Percentiles rank a stretch among this genome's conserved stretches.
Conservation (phyloP, 2,113 vertebrate genomes). For the Sphaerodactylus townsendi region DNA sequence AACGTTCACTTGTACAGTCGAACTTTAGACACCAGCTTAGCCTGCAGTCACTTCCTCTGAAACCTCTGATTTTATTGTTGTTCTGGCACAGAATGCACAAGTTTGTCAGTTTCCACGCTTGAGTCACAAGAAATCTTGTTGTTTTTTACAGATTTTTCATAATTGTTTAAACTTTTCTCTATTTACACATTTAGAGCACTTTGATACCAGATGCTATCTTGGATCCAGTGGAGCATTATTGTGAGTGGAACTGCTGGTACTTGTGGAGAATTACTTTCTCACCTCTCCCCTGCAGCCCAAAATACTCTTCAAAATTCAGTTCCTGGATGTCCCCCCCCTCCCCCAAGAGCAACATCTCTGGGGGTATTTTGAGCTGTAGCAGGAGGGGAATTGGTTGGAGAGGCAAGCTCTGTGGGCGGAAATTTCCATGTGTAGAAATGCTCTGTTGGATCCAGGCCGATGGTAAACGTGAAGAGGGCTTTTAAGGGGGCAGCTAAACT, state of each 20-base stretch:
- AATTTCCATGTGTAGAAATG: too few species aligned
- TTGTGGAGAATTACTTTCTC: too few species aligned
- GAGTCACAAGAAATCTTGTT: constrained; percentile 6
- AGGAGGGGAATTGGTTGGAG: too few species aligned
- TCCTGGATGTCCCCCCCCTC: too few species aligned
- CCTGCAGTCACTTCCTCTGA: neutral
- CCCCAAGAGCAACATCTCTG: too few species aligned
- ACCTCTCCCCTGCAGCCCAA: too few species aligned
- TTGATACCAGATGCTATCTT: neutral
- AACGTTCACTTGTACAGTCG: neutral
- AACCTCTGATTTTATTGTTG: neutral
- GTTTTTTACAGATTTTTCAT: neutral
- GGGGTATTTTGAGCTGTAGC: too few species aligned
- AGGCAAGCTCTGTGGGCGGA: too few species aligned
- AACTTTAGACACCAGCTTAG: neutral
- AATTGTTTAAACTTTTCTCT: neutral
- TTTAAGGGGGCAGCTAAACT: neutral
- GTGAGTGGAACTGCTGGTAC: too few species aligned
- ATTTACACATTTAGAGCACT: neutral
- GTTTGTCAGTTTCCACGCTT: neutral
- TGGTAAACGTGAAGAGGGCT: neutral
- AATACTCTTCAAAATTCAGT: too few species aligned
- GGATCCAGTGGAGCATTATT: too few species aligned
- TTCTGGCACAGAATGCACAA: neutral
- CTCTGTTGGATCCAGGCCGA: too few species aligned